Percentiles rank a stretch among this genome's conserved stretches.
These are phyloP conservation scores for Ciona savignyi DNA, from an alignment of 23 tunicate species.

Conservation along the genomic window DNA sequence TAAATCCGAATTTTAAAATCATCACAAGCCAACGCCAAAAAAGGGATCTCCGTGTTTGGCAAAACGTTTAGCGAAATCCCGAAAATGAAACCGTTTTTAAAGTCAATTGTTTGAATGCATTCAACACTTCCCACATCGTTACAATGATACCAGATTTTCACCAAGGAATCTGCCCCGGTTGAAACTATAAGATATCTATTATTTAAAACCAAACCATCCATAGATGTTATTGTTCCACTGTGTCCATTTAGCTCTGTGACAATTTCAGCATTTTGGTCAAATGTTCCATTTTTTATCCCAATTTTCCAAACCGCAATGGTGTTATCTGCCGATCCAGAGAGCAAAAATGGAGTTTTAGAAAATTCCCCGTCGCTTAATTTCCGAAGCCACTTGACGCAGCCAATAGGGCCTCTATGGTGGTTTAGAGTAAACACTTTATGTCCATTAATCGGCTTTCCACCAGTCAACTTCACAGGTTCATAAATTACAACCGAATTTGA, in stretches of 20 bases:
- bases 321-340: conserved; percentile 49
- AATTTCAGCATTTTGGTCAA: background rate
- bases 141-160: conserved; percentile 33
- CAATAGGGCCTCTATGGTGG: conserved; percentile 28
- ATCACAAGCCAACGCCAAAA: conserved; percentile 66
- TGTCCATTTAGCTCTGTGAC: conserved; percentile 18
- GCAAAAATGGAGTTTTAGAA: background rate
- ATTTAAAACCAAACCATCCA: conserved; percentile 26
- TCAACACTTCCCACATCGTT: background rate
- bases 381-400: conserved; percentile 48
- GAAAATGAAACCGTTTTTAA: conserved; percentile 26
- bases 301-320: conserved; percentile 35
- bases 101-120: conserved; percentile 39
- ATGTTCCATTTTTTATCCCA: background rate
- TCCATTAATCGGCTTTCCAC: background rate
- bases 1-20: conserved; percentile 44
- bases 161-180: conserved; percentile 44
- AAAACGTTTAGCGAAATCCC: conserved; percentile 29
- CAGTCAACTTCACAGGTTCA: conserved; percentile 5
- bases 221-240: conserved; percentile 18
- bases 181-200: conserved; percentile 25
- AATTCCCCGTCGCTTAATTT: background rate
- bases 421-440: conserved; percentile 24
- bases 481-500: conserved; percentile 58
- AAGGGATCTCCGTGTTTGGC: conserved; percentile 17